Evolutionary conservation across 2,113 vertebrate species (phyloP), one percentile per base, ranked within the genome.

Genomic region (Hippopotamus amphibius): DNA sequence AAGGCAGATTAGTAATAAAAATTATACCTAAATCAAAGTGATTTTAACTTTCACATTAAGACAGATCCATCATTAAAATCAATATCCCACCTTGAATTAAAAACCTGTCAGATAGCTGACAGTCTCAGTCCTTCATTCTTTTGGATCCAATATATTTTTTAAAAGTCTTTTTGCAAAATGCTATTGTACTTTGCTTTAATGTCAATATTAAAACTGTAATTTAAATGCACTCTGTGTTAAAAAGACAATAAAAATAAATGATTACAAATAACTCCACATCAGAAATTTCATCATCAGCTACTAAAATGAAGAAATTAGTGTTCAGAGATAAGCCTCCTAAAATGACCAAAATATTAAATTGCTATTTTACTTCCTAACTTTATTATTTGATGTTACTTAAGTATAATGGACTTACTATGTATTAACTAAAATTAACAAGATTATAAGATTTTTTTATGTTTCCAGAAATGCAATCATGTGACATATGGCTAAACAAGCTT

Each of bases 191-290:
- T 66, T 53, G 11, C 53, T 85, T 68, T 59, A 65, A 46, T 65
- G 10, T 72, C 86, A 71, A 72, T 85, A 68, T 84, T 76, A 88
- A 88, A 88, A 91, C 12, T 77, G 0, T 30, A 77, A 68, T 66
- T 87, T 87, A 81, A 91, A 91, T 68, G 26, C 66, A 22, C 43
- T 37, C 28, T 57, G 41, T n/a, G 71, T 41, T 26, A 61, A 68
- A 88, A 93, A 94, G 4, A 57, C 2, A 87, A 68, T 81, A 30
- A 86, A 92, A 95, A 84, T 65, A 83, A 84, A 74, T 88, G 33
- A 63, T 10, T 74, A 55, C n/a, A 46, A 79, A 22, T 74, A 12
- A 21, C 14, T 88, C n/a, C 4, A n/a, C 66, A 84, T 2, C 17
- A 93, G 21, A 86, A 90, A 50, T 59, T 66, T 86, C 15, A 72